phyloP scores from a whole-genome alignment of 2,888 invertebrate species.

The Cephonodes hylas region DNA sequence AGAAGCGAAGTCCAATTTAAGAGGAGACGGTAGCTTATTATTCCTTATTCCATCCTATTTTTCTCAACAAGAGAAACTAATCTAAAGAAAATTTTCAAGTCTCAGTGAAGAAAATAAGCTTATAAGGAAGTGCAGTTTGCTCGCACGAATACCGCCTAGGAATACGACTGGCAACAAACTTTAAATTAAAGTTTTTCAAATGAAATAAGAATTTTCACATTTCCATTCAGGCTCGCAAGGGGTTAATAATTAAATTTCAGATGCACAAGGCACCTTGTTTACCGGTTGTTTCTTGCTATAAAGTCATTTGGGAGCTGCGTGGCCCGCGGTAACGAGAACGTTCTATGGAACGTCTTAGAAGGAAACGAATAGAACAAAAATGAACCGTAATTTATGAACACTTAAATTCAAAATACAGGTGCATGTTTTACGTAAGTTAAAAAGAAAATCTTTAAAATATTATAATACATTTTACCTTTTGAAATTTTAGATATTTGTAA shows the following conservation, averaged over 20 bases:
- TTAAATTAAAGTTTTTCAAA: constrained; percentile 74
- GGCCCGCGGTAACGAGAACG: background rate
- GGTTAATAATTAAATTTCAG: constrained; percentile 50
- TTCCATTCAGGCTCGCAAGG: constrained; percentile 33
- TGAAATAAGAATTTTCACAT: constrained; percentile 59
- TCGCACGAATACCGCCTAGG: constrained; percentile 68
- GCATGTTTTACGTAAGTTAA: background rate
- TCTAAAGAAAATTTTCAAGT: constrained; percentile 80
- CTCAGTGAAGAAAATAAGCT: constrained; percentile 76
- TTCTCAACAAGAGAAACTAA: constrained; percentile 79
- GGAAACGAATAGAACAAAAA: background rate
- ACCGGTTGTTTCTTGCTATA: constrained; percentile 11
- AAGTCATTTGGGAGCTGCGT: constrained; percentile 18
- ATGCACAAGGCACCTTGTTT: constrained; percentile 37
- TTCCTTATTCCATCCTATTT: constrained; percentile 72
- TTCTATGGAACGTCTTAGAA: background rate
- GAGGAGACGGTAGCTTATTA: constrained; percentile 71
- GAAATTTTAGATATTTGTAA: no score
- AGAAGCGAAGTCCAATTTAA: constrained; percentile 68
- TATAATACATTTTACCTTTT: no score
- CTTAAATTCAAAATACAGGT: background rate
- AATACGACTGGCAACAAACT: constrained; percentile 69
- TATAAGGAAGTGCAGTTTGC: constrained; percentile 77
- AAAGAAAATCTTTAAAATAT: no score
- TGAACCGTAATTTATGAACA: background rate